These are phyloP conservation scores for Euproctis similis DNA, from an alignment of 2,888 invertebrate genomes.

Conservation along the genomic window DNA sequence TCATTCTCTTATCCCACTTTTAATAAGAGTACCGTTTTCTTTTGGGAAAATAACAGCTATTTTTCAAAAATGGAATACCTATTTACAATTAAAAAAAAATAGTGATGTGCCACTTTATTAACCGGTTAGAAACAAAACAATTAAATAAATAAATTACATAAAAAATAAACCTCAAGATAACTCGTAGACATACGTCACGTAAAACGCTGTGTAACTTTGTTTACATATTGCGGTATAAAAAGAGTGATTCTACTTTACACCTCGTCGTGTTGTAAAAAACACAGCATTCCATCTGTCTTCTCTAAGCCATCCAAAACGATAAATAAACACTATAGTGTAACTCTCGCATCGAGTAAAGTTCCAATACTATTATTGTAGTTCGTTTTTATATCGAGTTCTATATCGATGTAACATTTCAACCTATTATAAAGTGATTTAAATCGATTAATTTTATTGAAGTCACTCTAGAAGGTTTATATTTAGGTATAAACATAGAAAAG, in stretches of 20 bases:
- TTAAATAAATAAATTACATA: constrained; percentile 21
- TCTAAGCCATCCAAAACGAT: constrained; percentile 71
- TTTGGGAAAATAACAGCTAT: constrained; percentile 24
- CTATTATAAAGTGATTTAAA: too few species aligned
- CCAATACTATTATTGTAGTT: constrained; percentile 34
- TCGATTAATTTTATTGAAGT: too few species aligned
- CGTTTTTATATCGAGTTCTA: constrained; percentile 32
- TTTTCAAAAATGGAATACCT: constrained; percentile 7
- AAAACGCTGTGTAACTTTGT: constrained; percentile 36
- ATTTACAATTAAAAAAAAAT: constrained; percentile 11
- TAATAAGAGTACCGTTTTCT: constrained; percentile 42
- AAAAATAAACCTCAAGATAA: constrained; percentile 11
- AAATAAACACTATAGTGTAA: constrained; percentile 70
- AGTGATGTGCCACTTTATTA: constrained; percentile 12
- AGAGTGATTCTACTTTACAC: constrained; percentile 57
- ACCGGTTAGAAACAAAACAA: too few species aligned
- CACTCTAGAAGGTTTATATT: too few species aligned
- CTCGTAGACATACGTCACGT: constrained; percentile 28
- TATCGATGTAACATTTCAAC: constrained; percentile 17
- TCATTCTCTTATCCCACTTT: constrained; percentile 54
- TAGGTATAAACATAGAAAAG: too few species aligned
- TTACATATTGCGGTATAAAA: constrained; percentile 45
- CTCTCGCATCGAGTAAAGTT: constrained; percentile 52
- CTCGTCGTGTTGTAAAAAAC: constrained; percentile 60
- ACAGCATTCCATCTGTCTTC: constrained; percentile 71